Base-by-base conservation (phyloP, 1,140 invertebrate species). In the Drosophila navojoa region DNA sequence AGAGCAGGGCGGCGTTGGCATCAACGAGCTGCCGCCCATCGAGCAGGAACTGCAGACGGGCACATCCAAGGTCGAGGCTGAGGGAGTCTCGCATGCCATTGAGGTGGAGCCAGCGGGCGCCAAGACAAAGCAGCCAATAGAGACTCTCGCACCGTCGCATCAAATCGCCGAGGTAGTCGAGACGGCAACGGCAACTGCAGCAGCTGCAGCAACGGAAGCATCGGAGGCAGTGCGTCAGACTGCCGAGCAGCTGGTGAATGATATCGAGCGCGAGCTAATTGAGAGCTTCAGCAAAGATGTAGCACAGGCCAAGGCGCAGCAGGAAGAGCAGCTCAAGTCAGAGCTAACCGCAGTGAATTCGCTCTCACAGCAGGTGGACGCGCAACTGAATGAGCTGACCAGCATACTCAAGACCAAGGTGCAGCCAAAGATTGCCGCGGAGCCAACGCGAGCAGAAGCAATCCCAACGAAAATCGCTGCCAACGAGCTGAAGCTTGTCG, bases 71-170 rank as follows among this genome's bases (percentile, higher is more conserved):
- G 53, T 81, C n/a, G 91, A 84, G 29, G 73, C 79, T 13, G 80
- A 76, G 44, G 55, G 78, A 52, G 60, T 47, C 19, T 59, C 78
- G 47, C 57, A 80, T 61, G 89, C 91, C 1, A 90, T 92, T 10
- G 90, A 92, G 68, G 82, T 92, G 19, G 89, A 92, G 64, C 91
- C 91, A 38, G 81, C 80, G 22, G 87, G 85, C 25, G 72, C 71
- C 13, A 73, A 81, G 60, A 85, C 71, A 19, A 89, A 81, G 45
- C 79, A 91, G 49, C 75, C 71, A 19, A 55, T 91, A 15, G 71
- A 91, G 44, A 80, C 71, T 35, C 64, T 55, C 52, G 68, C 74
- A 29, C 81, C 85, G 5, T 38, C 81, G n/a, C 84, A 84, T 68
- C 84, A 80, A 71, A 82, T 72, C 19, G 81, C 80, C 71, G 84